These are phyloP conservation scores for Campopleginae sp. DNA, from an alignment of 2,888 invertebrate genomes.

Conservation along the genomic window DNA sequence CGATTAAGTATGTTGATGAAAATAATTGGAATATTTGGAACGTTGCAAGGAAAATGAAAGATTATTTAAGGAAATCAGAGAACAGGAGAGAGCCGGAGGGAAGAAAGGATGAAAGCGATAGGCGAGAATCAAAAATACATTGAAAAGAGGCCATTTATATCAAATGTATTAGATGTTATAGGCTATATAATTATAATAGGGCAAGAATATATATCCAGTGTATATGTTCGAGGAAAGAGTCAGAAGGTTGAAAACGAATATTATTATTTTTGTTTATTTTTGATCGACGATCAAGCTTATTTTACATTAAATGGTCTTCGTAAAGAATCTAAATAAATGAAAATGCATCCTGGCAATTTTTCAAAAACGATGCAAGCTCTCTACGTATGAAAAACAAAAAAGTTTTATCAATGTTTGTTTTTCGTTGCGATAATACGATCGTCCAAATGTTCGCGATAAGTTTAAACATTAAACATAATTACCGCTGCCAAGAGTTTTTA, in stretches of 20 bases:
- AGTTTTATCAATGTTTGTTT: neutral
- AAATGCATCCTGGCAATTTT: conserved; percentile 5
- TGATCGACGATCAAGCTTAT: conserved; percentile 4
- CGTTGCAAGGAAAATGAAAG: conserved; percentile 22
- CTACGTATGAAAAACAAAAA: neutral
- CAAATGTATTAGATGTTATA: conserved; percentile 67
- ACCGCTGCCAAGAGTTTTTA: conserved; percentile 59
- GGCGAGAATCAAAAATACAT: conserved; percentile 66
- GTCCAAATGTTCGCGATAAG: neutral
- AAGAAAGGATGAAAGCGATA: conserved; percentile 24
- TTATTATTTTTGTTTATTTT: conserved; percentile 18
- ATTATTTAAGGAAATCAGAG: conserved; percentile 35
- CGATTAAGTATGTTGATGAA: conserved; percentile 19
- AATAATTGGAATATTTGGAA: conserved; percentile 30
- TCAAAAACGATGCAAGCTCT: conserved; percentile 10
- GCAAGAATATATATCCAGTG: conserved; percentile 32
- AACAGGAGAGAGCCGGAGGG: conserved; percentile 24
- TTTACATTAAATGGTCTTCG: conserved; percentile 13
- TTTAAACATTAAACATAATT: conserved; percentile 38
- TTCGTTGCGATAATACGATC: conserved; percentile 1
- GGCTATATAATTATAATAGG: conserved; percentile 54
- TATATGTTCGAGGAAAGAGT: conserved; percentile 40
- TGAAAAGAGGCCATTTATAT: conserved; percentile 66
- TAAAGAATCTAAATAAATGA: neutral
- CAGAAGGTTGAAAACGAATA: conserved; percentile 24